Evolutionary conservation across 2,113 vertebrate species (phyloP).

Genomic region (Scytalopus superciliaris): DNA sequence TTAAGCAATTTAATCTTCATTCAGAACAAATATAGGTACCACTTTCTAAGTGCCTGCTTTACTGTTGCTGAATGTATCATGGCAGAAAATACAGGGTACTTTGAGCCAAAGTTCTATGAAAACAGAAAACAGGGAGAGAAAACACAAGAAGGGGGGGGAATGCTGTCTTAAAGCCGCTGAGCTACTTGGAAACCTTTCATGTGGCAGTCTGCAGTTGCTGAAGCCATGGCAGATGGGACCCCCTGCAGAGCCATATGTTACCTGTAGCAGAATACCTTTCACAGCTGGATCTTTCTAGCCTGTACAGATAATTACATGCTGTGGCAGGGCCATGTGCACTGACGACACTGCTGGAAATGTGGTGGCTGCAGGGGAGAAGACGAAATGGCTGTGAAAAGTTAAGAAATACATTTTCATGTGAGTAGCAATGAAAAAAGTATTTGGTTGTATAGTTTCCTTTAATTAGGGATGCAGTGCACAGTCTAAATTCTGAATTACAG

Average conservation of each 20-base stretch:
- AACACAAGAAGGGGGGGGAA: not conserved
- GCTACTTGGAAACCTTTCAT: slow-evolving; percentile 18
- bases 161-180: not conserved
- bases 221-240: not conserved
- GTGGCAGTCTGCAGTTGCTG: not conserved
- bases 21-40: not conserved
- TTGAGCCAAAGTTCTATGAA: not conserved
- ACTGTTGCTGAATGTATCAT: not conserved
- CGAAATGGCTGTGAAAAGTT: not conserved
- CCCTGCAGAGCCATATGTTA: not conserved
- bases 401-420: not conserved
- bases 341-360: not conserved
- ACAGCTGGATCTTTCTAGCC: not conserved
- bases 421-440: not conserved
- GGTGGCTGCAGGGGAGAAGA: not conserved
- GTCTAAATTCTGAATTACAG: not conserved
- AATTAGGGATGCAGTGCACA: not conserved
- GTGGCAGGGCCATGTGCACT: not conserved
- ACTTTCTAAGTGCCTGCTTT: not conserved
- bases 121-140: not conserved
- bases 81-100: not conserved
- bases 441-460: not conserved
- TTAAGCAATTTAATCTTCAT: not conserved
- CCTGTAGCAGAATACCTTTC: not conserved
- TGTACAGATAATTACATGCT: not conserved